Conservation (phyloP, 2,888 invertebrate species). For the Nomada goodeniana region DNA sequence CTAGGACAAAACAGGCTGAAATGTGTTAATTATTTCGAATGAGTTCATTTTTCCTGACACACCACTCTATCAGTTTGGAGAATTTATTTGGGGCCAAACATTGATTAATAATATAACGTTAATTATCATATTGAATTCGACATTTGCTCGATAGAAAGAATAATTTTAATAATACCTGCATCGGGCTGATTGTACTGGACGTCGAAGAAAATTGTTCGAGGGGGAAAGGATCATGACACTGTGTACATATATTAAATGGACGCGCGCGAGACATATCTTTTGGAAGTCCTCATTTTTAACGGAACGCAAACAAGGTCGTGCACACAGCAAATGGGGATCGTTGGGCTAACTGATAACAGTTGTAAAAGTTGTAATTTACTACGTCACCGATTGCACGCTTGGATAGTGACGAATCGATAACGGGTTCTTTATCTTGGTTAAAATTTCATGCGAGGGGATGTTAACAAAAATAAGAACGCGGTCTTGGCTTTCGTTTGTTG, state of each 20-base stretch:
- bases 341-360: not conserved
- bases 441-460: not conserved
- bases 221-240: too few relatives aligned
- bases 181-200: too few relatives aligned
- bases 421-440: too few relatives aligned
- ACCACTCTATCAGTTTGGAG: too few relatives aligned
- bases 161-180: too few relatives aligned
- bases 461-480: not conserved
- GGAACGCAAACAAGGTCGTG: not conserved
- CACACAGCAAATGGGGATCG: not conserved
- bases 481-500: too few relatives aligned
- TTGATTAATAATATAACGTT: too few relatives aligned
- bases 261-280: not conserved
- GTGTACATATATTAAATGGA: not conserved
- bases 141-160: too few relatives aligned
- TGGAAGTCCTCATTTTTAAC: slow-evolving; percentile 1
- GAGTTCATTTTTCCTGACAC: too few relatives aligned
- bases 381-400: not conserved
- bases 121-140: too few relatives aligned
- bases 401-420: not conserved
- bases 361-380: not conserved
- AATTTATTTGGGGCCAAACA: too few relatives aligned
- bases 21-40: slow-evolving; percentile 20
- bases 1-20: slow-evolving; percentile 5
- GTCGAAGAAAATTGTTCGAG: not conserved